Percentiles rank a stretch among this genome's conserved stretches.
Conservation (phyloP, 2,797 vertebrate genomes). For the Telmatherina bonti region DNA sequence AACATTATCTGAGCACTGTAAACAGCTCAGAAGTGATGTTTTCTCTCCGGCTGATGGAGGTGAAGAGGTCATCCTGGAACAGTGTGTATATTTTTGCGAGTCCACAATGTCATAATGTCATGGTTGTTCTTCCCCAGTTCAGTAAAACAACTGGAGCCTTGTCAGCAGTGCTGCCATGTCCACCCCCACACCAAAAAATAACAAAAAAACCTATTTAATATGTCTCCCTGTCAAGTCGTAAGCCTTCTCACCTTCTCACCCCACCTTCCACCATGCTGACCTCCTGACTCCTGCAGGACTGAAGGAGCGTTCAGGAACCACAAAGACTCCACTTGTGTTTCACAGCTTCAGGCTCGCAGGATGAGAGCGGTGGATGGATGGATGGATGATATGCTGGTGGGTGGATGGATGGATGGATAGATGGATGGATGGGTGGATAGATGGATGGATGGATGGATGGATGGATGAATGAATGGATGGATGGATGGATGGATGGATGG, state of each 20-base stretch:
- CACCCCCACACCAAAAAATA: conserved; percentile 5
- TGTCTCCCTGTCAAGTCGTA: conserved; percentile 55
- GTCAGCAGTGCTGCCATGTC: conserved; percentile 50
- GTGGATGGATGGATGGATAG: too few relatives aligned
- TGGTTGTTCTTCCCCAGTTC: conserved; percentile 67
- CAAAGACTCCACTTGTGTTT: conserved; percentile 81
- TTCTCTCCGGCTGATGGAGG: conserved; percentile 34
- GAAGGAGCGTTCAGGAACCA: conserved; percentile 72
- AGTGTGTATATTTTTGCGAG: conserved; percentile 47
- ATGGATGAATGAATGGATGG: too few relatives aligned
- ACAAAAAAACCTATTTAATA: background rate
- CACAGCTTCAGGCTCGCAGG: too few relatives aligned
- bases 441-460: too few relatives aligned
- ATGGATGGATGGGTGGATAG: too few relatives aligned
- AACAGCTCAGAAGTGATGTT: conserved; percentile 34
- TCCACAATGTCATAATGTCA: conserved; percentile 74
- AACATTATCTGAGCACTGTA: conserved; percentile 15
- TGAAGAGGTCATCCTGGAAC: conserved; percentile 48
- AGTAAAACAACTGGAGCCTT: conserved; percentile 79
- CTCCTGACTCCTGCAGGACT: conserved; percentile 74
- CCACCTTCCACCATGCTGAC: conserved; percentile 77
- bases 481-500: too few relatives aligned
- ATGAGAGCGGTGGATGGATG: too few relatives aligned
- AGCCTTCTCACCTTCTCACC: conserved; percentile 67
- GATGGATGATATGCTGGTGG: too few relatives aligned